Conservation (phyloP, 2,113 vertebrate species). For the Leucosticte australis region DNA sequence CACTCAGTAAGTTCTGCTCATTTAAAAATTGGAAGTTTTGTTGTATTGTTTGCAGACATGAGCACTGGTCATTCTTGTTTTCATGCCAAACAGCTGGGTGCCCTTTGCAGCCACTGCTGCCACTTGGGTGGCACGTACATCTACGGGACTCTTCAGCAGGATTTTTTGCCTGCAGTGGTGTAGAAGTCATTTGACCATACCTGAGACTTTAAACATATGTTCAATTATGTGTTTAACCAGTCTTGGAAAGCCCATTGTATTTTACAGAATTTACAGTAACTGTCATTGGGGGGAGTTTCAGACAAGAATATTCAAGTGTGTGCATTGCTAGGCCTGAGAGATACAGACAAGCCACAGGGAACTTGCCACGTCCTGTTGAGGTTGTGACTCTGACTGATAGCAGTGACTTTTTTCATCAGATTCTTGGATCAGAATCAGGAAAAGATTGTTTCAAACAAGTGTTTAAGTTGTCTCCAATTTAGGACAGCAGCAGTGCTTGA, state of each 20-base stretch:
- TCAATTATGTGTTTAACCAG: background rate
- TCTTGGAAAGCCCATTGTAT: background rate
- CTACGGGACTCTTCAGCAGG: background rate
- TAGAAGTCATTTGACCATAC: background rate
- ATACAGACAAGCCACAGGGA: background rate
- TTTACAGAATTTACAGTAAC: background rate
- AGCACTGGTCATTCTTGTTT: background rate
- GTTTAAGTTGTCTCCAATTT: background rate
- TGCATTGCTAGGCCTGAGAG: background rate
- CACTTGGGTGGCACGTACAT: background rate
- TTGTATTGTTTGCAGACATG: background rate
- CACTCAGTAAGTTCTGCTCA: conserved; percentile 81
- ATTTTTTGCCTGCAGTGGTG: background rate
- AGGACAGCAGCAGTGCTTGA: background rate
- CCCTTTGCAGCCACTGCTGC: background rate
- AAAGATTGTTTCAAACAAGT: background rate
- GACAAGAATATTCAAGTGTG: background rate
- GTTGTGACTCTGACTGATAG: background rate
- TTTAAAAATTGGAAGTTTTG: background rate
- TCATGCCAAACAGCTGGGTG: background rate
- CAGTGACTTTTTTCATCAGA: background rate
- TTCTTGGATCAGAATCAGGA: background rate
- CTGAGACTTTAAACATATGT: background rate
- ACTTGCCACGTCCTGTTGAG: background rate
- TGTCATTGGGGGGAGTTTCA: background rate